Evolutionary conservation across 2,888 invertebrate species (phyloP).

Genomic region (Caenorhabditis parvicauda): DNA sequence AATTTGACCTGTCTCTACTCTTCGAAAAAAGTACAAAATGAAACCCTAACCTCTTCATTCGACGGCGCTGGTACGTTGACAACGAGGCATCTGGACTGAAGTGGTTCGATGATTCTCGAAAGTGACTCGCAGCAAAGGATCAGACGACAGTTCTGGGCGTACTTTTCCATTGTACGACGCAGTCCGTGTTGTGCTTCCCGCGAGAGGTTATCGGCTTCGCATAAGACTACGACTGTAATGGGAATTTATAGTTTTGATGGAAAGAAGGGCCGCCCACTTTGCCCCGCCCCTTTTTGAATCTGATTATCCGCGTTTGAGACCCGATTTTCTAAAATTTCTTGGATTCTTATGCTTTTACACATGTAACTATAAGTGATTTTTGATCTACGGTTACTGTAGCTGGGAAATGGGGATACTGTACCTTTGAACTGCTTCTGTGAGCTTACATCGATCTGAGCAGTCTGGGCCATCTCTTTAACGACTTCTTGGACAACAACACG

Average conservation of each 20-base stretch:
- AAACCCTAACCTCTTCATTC: conserved; percentile 71
- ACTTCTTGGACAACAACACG: conserved; percentile 94
- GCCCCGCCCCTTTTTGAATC: too few species aligned
- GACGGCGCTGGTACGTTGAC: conserved; percentile 87
- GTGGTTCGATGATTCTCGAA: conserved; percentile 93
- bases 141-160: conserved; percentile 74
- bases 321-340: background rate
- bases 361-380: too few species aligned
- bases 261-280: too few species aligned
- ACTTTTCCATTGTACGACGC: conserved; percentile 98
- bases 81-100: conserved; percentile 87
- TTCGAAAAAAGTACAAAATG: background rate
- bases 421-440: conserved; percentile 90
- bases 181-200: conserved; percentile 97
- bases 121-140: conserved; percentile 85
- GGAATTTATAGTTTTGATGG: too few species aligned
- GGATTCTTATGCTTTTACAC: too few species aligned
- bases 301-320: background rate
- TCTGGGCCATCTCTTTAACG: conserved; percentile 93
- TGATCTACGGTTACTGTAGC: too few species aligned
- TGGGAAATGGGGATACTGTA: too few species aligned
- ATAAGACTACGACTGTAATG: conserved; percentile 87
- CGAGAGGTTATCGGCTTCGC: conserved; percentile 88
- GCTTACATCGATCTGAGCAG: conserved; percentile 84
- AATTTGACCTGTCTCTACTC: too few species aligned